These are phyloP conservation scores for Nipponia nippon DNA, from an alignment of 2,113 vertebrate genomes.

Conservation along the genomic window DNA sequence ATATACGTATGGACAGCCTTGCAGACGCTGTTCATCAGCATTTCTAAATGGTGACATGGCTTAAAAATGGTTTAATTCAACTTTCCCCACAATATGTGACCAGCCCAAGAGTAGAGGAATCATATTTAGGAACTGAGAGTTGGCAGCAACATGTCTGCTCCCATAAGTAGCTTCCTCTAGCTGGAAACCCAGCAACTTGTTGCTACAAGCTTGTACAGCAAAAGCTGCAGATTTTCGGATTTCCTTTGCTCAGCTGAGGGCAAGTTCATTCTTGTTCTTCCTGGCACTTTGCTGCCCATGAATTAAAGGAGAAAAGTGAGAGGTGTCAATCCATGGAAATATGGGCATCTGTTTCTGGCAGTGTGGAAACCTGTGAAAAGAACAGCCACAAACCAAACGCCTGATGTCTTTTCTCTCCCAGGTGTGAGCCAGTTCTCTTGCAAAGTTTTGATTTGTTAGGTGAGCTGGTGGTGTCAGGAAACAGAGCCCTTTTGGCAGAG, in stretches of 20 bases:
- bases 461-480: not conserved
- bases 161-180: not conserved
- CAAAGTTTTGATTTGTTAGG: not conserved
- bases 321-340: not conserved
- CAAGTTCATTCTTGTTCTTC: not conserved
- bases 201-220: not conserved
- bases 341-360: not conserved
- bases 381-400: not conserved
- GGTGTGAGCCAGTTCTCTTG: too few species aligned
- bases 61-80: not conserved
- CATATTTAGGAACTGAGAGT: not conserved
- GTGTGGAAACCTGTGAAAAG: not conserved
- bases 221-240: not conserved
- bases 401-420: not conserved
- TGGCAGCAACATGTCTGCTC: not conserved
- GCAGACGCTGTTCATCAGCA: not conserved
- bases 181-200: not conserved
- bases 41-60: not conserved
- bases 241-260: conserved; percentile 1
- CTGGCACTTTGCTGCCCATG: not conserved
- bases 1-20: accelerated
- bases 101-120: not conserved
- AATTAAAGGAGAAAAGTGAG: not conserved
- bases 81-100: not conserved
- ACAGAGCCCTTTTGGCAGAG: not conserved